These are phyloP conservation scores for Olivierus martensii DNA, from an alignment of 1,140 invertebrate species.

Conservation along the genomic window DNA sequence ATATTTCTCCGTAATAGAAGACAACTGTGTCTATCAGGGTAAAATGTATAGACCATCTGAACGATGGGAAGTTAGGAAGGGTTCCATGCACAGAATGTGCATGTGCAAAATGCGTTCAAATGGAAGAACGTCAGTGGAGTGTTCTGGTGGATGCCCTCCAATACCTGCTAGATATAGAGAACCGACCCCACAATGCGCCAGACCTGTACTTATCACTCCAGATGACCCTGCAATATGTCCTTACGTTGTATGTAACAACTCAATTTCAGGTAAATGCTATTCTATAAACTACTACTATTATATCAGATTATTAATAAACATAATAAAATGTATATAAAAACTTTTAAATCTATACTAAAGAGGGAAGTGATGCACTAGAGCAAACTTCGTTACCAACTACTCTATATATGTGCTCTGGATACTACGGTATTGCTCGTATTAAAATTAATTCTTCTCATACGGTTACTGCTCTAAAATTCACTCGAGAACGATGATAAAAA, in stretches of 20 bases:
- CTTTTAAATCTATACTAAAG: no score
- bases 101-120: slow-evolving; percentile 11
- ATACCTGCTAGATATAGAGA: slow-evolving; percentile 18
- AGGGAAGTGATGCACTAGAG: no score
- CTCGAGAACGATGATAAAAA: no score
- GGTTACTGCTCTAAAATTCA: no score
- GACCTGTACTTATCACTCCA: slow-evolving; percentile 18
- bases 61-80: slow-evolving; percentile 16
- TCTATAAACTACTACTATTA: no score
- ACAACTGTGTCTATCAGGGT: slow-evolving; percentile 22
- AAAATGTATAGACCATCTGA: slow-evolving; percentile 16
- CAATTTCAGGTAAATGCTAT: slow-evolving; percentile 16
- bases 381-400: no score
- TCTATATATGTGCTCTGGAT: no score
- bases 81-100: slow-evolving; percentile 18
- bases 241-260: slow-evolving; percentile 24
- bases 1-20: no score
- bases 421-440: no score
- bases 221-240: slow-evolving; percentile 22
- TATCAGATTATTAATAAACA: no score
- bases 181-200: slow-evolving; percentile 19
- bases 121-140: slow-evolving; percentile 16
- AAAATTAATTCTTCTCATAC: no score
- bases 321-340: no score
- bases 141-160: slow-evolving; percentile 19